Conservation (phyloP, 2,113 vertebrate genomes). For the Psilopogon haemacephalus region DNA sequence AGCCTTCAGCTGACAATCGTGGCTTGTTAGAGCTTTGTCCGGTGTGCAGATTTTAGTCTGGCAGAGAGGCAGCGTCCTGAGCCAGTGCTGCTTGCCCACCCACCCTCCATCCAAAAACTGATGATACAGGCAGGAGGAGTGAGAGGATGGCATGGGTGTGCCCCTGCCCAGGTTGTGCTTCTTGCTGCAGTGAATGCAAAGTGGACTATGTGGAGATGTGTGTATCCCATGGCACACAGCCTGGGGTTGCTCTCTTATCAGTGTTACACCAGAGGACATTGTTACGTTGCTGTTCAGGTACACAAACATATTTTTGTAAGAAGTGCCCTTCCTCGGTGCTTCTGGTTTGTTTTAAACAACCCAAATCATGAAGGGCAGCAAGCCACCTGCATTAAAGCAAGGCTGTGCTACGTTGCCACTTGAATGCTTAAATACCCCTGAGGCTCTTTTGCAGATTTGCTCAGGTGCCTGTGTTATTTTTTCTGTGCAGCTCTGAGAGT, state of each 20-base stretch:
- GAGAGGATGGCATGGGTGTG: background rate
- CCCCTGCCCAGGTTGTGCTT: background rate
- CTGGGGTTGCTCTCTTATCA: background rate
- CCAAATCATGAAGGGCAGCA: background rate
- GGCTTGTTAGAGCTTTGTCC: background rate
- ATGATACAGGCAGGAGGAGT: fast-evolving
- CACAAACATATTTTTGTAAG: background rate
- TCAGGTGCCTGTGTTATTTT: background rate
- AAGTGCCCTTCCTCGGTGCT: background rate
- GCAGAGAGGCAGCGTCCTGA: background rate
- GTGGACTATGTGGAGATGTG: background rate
- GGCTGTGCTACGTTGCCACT: background rate
- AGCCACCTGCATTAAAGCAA: background rate
- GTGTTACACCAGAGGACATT: background rate
- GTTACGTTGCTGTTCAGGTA: background rate
- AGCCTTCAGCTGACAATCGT: background rate
- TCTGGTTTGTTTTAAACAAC: background rate
- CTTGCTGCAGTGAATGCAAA: background rate
- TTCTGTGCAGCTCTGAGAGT: background rate
- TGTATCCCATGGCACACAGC: background rate
- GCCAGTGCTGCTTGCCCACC: background rate
- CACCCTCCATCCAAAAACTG: background rate
- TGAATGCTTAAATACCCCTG: background rate
- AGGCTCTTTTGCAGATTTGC: background rate
- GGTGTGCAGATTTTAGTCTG: background rate